These are phyloP conservation scores for Platorchestia sp. DNA, from an alignment of 1,140 invertebrate genomes.

Conservation along the genomic window DNA sequence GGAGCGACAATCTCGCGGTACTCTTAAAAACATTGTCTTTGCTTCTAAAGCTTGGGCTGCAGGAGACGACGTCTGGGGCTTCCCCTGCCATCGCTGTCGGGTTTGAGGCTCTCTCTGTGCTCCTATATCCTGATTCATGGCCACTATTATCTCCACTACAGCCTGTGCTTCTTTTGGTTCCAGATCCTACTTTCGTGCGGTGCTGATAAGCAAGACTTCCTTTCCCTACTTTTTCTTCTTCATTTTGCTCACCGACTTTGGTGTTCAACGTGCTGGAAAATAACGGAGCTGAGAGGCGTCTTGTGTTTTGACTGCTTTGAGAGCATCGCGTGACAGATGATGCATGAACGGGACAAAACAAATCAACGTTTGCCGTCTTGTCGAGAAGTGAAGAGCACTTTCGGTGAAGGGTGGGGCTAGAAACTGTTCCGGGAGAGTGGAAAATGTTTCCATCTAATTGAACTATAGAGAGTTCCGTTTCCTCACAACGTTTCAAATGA, in stretches of 20 bases:
- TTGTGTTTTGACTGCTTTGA: constrained; percentile 32
- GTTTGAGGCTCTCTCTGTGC: constrained; percentile 16
- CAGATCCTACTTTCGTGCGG: constrained; percentile 21
- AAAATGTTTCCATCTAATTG: background rate
- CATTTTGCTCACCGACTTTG: background rate
- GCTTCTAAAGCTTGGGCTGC: background rate
- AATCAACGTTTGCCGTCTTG: background rate
- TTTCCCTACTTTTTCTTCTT: constrained; percentile 1
- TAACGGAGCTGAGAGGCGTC: constrained; percentile 37
- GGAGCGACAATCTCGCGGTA: background rate
- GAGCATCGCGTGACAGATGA: constrained; percentile 48
- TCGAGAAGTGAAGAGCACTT: background rate
- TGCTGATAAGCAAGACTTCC: constrained; percentile 42
- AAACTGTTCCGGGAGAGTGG: background rate
- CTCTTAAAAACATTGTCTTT: constrained; percentile 53
- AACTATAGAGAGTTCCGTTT: background rate
- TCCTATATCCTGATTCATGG: constrained; percentile 51
- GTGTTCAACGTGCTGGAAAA: constrained; percentile 35
- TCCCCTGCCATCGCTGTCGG: constrained; percentile 53
- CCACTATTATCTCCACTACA: constrained; percentile 45
- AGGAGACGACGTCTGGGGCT: constrained; percentile 41
- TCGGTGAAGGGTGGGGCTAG: background rate
- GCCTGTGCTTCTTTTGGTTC: constrained; percentile 18
- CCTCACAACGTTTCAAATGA: background rate
- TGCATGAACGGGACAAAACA: background rate